Evolutionary conservation across 2,797 vertebrate genomes (phyloP), one percentile per base, ranked within the genome.

Genomic region (Typhlichthys eigenmanni): DNA sequence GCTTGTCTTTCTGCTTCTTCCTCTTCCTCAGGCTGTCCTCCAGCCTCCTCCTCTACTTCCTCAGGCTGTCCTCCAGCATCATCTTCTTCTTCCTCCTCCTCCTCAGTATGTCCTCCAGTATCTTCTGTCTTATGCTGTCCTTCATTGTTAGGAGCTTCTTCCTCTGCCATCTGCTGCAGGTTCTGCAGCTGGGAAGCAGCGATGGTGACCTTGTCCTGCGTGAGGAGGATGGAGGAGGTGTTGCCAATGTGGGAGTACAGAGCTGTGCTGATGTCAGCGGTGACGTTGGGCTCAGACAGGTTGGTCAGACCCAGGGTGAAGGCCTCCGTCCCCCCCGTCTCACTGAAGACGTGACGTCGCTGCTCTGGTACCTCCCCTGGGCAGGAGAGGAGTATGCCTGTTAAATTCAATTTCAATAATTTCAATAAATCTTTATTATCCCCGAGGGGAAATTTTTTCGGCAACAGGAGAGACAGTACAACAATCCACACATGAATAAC

Each of bases 231-330:
- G n/a, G 72, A 75, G 32, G 65, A 12, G 51, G 45, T 72, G 55
- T 16, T 52, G 32, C 48, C 69, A 0, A 83, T 45, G 8, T 81
- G 83, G 13, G 70, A 52, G 5, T 89, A 92, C 14, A 92, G 87
- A 7, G 87, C 82, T 0, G 91, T 92, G 76, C 80, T 80, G 0
- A 91, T 71, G 51, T 91, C 86, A 2, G 73, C 50, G 0, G 88
- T 88, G 64, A 88, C 13, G 19, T 92, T 81, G 1, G 85, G 74
- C 48, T 81, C 78, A 0, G 69, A 59, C 49, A 85, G 52, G 61
- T 85, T 79, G 55, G 73, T 91, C 3, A 90, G 61, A 45, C 83
- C 81, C 45, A 90, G 69, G 5, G 88, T 87, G 68, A 92, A 89
- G 66, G 76, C 86, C 8, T 89, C 88, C 46, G 60, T 56, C n/a